Base-by-base conservation (phyloP, 2,797 vertebrate genomes). In the Sciaenops ocellatus region DNA sequence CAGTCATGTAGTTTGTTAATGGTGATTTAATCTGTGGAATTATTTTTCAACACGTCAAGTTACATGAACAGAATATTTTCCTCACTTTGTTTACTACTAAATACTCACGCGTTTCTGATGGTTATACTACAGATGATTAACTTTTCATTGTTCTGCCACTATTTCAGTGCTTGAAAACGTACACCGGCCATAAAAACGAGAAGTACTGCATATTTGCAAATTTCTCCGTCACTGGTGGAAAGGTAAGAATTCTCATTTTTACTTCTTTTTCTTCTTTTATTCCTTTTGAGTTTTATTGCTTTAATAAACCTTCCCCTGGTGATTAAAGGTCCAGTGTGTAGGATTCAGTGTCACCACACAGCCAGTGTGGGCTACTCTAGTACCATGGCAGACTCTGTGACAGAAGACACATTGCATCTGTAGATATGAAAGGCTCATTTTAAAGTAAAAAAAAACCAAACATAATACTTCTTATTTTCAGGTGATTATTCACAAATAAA, bases 131-230 rank as follows among this genome's bases (percentile, higher is more conserved):
- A 22, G 42, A 24, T 34, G 6, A 24, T 20, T 47, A 12, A 72
- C 22, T 24, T 41, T 38, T 41, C 2, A 0, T 52, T 61, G 0
- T 38, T 64, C 20, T 38, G 26, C 6, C 3, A 0, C 28, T 60
- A 6, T 85, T 83, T 5, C 95, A 99, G 98, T 99, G 98, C 91
- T 95, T 99, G 95, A 99, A 99, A 95, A 99, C 98, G 0, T 99
- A 99, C 95, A 98, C 98, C 0, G 97, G 98, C 77, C 98, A 99
- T 93, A 99, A 99, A 94, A 99, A 99, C 0, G 98, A 99, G 95
- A 99, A 99, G 81, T 99, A 99, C 93, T 99, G 98, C 95, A 98
- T 99, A 93, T 99, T 99, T 70, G 98, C 98, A 0, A 99, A 99
- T 81, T 99, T 99, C 93, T 99, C 98, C 0, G 98, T 99, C 83